Evolutionary conservation across 2,888 invertebrate genomes (phyloP).

Genomic region (Opisthograptis luteolata): DNA sequence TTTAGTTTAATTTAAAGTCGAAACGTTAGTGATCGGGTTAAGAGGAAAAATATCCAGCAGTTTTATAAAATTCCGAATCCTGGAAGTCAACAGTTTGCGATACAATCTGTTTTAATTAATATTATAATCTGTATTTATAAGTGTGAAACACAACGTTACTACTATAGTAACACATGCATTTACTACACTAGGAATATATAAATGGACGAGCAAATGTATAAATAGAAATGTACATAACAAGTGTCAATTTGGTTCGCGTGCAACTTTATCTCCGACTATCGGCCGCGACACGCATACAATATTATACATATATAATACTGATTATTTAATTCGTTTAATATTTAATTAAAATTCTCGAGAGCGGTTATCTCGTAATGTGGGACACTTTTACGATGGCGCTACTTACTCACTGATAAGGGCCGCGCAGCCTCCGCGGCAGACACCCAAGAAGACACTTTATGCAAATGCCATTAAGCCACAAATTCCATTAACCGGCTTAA

Average conservation of each 20-base stretch:
- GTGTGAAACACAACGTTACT: conserved; percentile 39
- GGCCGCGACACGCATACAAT: conserved; percentile 76
- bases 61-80: conserved; percentile 6
- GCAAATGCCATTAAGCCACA: conserved; percentile 71
- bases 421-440: conserved; percentile 57
- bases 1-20: conserved; percentile 30
- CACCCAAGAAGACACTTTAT: conserved; percentile 78
- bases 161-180: conserved; percentile 54
- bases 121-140: conserved; percentile 23
- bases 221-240: conserved; percentile 55
- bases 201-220: conserved; percentile 45
- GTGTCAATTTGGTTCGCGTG: conserved; percentile 63
- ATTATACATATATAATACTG: conserved; percentile 82
- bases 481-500: conserved; percentile 66
- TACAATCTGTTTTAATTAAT: conserved; percentile 45
- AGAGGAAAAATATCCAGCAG: background rate
- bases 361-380: conserved; percentile 83
- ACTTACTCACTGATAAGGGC: conserved; percentile 78
- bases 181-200: conserved; percentile 44
- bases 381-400: conserved; percentile 83
- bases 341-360: conserved; percentile 83
- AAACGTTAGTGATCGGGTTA: conserved; percentile 10
- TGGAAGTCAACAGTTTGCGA: conserved; percentile 55
- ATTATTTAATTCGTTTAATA: conserved; percentile 84
- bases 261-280: conserved; percentile 68